Percentiles rank a stretch among this genome's conserved stretches.
Conservation (phyloP, 2,888 invertebrate genomes). For the Rutpela maculata region DNA sequence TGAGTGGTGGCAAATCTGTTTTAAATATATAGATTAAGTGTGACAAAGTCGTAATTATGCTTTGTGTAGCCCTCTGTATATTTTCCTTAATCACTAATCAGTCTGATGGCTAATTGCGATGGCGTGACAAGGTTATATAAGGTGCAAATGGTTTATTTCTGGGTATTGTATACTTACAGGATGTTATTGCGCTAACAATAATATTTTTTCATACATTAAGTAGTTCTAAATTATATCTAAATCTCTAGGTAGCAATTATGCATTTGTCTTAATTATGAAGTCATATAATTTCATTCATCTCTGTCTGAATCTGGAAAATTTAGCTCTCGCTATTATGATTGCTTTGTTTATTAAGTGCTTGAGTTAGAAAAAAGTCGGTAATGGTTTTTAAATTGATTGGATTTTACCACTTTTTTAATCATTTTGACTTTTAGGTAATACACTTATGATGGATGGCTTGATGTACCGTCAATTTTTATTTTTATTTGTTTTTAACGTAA, state of each 20-base stretch:
- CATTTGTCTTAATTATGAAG: slow-evolving; percentile 21
- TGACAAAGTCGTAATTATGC: too few relatives aligned
- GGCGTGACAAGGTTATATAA: slow-evolving; percentile 26
- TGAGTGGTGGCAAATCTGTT: too few relatives aligned
- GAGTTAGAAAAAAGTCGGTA: background rate
- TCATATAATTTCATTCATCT: slow-evolving; percentile 1
- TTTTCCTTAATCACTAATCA: background rate
- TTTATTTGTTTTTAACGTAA: background rate
- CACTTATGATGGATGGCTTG: background rate
- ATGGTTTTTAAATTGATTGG: background rate
- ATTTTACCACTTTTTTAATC: background rate
- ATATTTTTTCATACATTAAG: slow-evolving; percentile 22
- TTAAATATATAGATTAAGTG: too few relatives aligned
- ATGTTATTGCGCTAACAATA: slow-evolving; percentile 15
- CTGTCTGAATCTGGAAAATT: background rate
- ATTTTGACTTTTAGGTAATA: background rate
- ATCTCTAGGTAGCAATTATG: slow-evolving; percentile 12
- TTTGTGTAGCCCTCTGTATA: background rate
- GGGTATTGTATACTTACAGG: slow-evolving; percentile 5
- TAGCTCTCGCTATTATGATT: background rate
- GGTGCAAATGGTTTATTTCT: slow-evolving; percentile 15
- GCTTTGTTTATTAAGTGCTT: background rate
- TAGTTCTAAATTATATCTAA: background rate
- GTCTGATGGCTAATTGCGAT: background rate
- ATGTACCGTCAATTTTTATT: background rate